Percentiles rank a stretch among this genome's conserved stretches.
phyloP scores from a whole-genome alignment of 2,797 vertebrate species.

The Labeo calbasu region DNA sequence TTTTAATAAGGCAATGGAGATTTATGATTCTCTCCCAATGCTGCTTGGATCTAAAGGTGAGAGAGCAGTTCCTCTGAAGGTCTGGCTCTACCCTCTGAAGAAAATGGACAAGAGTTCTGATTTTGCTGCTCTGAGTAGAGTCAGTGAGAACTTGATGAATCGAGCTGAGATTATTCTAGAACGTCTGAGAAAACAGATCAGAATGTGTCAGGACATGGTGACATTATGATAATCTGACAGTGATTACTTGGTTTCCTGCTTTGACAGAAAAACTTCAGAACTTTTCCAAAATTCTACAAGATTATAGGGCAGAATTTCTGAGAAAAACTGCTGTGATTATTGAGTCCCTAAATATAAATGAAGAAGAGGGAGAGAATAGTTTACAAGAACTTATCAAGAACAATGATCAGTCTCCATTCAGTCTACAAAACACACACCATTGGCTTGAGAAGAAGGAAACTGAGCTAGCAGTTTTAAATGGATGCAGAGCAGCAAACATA shows the following conservation, averaged over 20 bases:
- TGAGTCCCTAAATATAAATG: no score
- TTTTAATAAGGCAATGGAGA: constrained; percentile 32
- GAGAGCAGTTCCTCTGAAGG: constrained; percentile 46
- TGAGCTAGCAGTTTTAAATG: no score
- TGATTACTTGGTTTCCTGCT: background rate
- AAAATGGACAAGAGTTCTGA: constrained; percentile 41
- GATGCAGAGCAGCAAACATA: no score
- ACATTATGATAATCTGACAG: background rate
- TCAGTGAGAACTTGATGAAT: constrained; percentile 28
- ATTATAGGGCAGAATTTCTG: no score
- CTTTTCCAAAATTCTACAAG: no score
- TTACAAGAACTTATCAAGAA: no score
- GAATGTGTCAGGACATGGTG: constrained; percentile 37
- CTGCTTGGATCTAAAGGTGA: constrained; percentile 34
- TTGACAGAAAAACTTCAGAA: background rate
- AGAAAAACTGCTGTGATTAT: no score
- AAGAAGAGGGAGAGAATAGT: no score
- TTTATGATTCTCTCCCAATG: constrained; percentile 30
- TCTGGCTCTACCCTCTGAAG: constrained; percentile 61
- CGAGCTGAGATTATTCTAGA: constrained; percentile 8
- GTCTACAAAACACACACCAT: no score
- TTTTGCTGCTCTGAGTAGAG: constrained; percentile 4
- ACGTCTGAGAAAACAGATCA: background rate
- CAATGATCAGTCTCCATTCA: no score
- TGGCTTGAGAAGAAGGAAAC: no score